Base-by-base conservation (phyloP, 2,113 vertebrate genomes). In the Stegostoma tigrinum region DNA sequence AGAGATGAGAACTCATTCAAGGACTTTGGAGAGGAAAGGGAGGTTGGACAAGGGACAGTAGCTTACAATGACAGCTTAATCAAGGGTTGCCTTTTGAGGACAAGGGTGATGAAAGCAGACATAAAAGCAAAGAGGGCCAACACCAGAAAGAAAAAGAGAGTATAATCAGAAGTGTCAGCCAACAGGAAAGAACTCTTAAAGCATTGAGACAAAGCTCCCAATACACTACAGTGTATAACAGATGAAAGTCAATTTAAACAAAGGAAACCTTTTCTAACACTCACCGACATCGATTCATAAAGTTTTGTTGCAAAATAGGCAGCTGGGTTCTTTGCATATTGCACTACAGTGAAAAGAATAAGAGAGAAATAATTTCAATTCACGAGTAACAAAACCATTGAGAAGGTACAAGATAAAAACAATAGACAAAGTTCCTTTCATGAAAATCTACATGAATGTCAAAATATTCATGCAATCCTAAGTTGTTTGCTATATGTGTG, bases 301-400 rank as follows among this genome's bases (percentile, higher is more conserved):
- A 96, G 96, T 38, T 91, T 96, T 42, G 48, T 75, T 48, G 96
- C 96, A 95, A 96, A 96, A 87, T 67, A 96, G 38, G 38, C 68
- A 93, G 96, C 72, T 55, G 86, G 67, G 24, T 30, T 95, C 72
- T 94, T 90, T 14, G 45, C 70, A 75, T 75, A 96, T 94, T 96
- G 66, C 67, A 96, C 96, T 96, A 27, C 45, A 52, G 68, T 14
- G 42, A 95, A 75, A 95, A 52, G 72, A 52, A 42, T 23, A 0
- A 95, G 72, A 66, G 14, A 52, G 48, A 38, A 23, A 72, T 4
- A 72, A 27, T 27, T 30, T 61, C 61, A 90, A 90, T 14, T 61
- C 34, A 48, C 15, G 17, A 45, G 24, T 30, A 55, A 72, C 67
- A 70, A 12, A 10, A 30, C 66, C 14, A 75, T 45, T 30, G 66